A percentile compares a stretch with the other conserved stretches of the same genome.
Conservation (phyloP, 2,888 invertebrate species). For the Coelinius sp. region DNA sequence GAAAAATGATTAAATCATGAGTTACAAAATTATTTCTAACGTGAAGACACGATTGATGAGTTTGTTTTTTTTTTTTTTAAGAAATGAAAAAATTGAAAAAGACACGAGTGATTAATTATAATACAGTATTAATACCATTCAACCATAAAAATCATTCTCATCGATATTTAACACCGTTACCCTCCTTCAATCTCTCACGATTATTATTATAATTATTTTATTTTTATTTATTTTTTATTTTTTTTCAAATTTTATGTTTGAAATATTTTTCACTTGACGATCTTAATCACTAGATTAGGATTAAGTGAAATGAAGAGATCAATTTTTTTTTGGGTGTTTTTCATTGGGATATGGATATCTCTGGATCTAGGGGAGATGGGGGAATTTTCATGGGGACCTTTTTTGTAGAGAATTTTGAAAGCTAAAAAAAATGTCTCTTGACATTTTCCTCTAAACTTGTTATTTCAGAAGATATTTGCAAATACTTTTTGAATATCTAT, state of each 20-base stretch:
- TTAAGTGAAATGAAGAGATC: slow-evolving; percentile 20
- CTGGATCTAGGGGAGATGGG: neutral
- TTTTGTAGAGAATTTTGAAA: neutral
- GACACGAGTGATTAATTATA: slow-evolving; percentile 24
- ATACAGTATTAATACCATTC: slow-evolving; percentile 26
- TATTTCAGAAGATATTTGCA: slow-evolving; percentile 42
- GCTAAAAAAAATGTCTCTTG: neutral
- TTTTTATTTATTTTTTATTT: slow-evolving; percentile 1
- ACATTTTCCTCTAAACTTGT: slow-evolving; percentile 28
- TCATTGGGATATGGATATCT: neutral
- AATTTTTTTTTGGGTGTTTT: neutral
- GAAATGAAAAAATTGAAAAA: slow-evolving; percentile 9
- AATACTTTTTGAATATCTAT: neutral
- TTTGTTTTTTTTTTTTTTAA: neutral
- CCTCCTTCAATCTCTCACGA: slow-evolving; percentile 23
- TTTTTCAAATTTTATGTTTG: slow-evolving; percentile 13
- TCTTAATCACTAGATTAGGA: slow-evolving; percentile 10
- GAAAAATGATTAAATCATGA: slow-evolving; percentile 11
- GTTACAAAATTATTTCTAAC: slow-evolving; percentile 19
- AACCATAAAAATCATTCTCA: slow-evolving; percentile 25
- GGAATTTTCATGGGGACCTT: neutral
- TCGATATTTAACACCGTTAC: slow-evolving; percentile 22
- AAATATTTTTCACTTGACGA: slow-evolving; percentile 44
- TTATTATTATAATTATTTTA: slow-evolving; percentile 26
- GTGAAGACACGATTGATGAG: neutral